Evolutionary conservation across 2,888 invertebrate species (phyloP).

Genomic region (Caenorhabditis becei): DNA sequence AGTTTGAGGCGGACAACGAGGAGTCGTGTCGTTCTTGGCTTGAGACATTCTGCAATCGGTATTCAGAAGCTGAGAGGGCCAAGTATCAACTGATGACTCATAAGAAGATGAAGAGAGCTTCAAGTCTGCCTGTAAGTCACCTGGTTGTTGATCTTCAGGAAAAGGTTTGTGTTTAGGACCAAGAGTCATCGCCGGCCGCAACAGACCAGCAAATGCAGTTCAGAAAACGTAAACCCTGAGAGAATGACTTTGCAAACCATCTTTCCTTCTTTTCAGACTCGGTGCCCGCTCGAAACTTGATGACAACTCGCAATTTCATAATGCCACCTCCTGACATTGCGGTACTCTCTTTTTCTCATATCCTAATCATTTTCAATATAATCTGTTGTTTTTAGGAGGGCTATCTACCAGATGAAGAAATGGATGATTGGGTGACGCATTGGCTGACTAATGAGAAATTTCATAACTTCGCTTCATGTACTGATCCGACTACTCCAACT

Average conservation of each 20-base stretch:
- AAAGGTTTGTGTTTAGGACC: slow-evolving; percentile 33
- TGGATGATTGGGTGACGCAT: slow-evolving; percentile 74
- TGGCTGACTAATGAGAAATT: slow-evolving; percentile 72
- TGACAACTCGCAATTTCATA: slow-evolving; percentile 42
- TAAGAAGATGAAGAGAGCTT: slow-evolving; percentile 42
- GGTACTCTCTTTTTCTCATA: background rate
- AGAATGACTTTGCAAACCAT: background rate
- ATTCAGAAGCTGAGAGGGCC: slow-evolving; percentile 50
- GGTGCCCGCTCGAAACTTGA: slow-evolving; percentile 40
- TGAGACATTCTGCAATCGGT: slow-evolving; percentile 83
- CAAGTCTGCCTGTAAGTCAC: slow-evolving; percentile 59
- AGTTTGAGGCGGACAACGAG: slow-evolving; percentile 83
- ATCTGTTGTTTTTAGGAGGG: slow-evolving; percentile 33
- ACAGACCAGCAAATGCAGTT: slow-evolving; percentile 43
- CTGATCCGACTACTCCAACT: slow-evolving; percentile 57
- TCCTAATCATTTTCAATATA: background rate
- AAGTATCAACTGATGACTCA: slow-evolving; percentile 52
- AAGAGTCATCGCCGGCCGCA: slow-evolving; percentile 41
- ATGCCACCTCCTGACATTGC: slow-evolving; percentile 55
- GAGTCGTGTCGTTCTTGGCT: slow-evolving; percentile 84
- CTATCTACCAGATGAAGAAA: slow-evolving; percentile 53
- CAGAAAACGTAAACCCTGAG: slow-evolving; percentile 57
- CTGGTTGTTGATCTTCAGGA: slow-evolving; percentile 1
- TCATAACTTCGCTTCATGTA: slow-evolving; percentile 52
- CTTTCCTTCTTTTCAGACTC: slow-evolving; percentile 36